Evolutionary conservation across 2,797 vertebrate genomes (phyloP).

Genomic region (Gephyroberyx darwinii): DNA sequence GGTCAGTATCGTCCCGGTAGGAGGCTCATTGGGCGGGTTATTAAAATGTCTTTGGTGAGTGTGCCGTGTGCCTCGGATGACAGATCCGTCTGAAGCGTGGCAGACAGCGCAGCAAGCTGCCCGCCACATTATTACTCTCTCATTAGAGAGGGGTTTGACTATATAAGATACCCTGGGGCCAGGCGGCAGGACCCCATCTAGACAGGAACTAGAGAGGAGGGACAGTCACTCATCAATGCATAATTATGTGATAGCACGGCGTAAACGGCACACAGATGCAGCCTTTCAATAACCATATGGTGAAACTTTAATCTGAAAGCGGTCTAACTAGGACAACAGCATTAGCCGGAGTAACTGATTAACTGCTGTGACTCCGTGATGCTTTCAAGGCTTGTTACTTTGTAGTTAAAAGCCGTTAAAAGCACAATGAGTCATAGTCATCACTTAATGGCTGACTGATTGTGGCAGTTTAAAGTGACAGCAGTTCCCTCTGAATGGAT

Average conservation of each 20-base stretch:
- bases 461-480: slow-evolving; percentile 37
- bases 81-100: slow-evolving; percentile 66
- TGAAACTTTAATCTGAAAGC: slow-evolving; percentile 26
- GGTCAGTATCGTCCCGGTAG: slow-evolving; percentile 32
- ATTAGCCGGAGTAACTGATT: slow-evolving; percentile 52
- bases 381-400: slow-evolving; percentile 46
- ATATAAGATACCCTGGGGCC: slow-evolving; percentile 50
- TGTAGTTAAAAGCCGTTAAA: slow-evolving; percentile 57
- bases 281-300: slow-evolving; percentile 26
- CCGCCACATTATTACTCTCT: slow-evolving; percentile 71
- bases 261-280: slow-evolving; percentile 37
- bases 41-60: slow-evolving; percentile 69
- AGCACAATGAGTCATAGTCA: slow-evolving; percentile 53
- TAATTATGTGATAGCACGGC: slow-evolving; percentile 54
- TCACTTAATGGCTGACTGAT: slow-evolving; percentile 56
- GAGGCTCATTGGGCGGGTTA: slow-evolving; percentile 53
- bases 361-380: slow-evolving; percentile 46
- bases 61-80: slow-evolving; percentile 66
- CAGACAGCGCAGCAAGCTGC: slow-evolving; percentile 66
- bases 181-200: slow-evolving; percentile 38
- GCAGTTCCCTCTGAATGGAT: slow-evolving; percentile 19
- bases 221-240: slow-evolving; percentile 61
- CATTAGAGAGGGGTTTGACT: slow-evolving; percentile 73
- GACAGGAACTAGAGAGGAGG: slow-evolving; percentile 32
- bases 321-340: slow-evolving; percentile 52